phyloP scores from a whole-genome alignment of 2,888 invertebrate species.

The Calliphora vomitoria region DNA sequence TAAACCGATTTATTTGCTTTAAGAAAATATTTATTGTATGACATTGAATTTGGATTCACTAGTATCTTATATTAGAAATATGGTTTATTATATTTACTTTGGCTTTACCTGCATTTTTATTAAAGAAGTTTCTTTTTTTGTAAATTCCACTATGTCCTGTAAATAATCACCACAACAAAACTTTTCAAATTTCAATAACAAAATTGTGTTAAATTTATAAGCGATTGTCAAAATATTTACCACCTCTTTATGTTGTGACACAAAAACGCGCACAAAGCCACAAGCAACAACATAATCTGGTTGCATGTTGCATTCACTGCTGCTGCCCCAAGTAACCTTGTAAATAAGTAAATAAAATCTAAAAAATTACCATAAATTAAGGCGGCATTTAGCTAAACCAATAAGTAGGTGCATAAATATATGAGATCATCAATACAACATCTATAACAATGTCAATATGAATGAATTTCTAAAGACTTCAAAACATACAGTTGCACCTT shows the following conservation, averaged over 20 bases:
- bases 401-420: constrained; percentile 55
- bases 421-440: constrained; percentile 55
- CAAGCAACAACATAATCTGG: background rate
- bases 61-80: no score
- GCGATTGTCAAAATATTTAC: constrained; percentile 73
- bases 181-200: constrained; percentile 40
- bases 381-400: constrained; percentile 55
- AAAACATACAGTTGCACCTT: constrained; percentile 76
- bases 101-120: no score
- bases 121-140: background rate
- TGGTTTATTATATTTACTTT: no score
- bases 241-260: constrained; percentile 56
- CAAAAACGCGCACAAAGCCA: background rate
- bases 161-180: constrained; percentile 11
- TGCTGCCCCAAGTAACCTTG: constrained; percentile 56
- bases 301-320: background rate
- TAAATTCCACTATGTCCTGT: background rate
- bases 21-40: background rate
- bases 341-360: constrained; percentile 55
- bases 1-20: background rate
- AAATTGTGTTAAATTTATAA: constrained; percentile 40
- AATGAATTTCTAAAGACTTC: constrained; percentile 27
- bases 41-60: background rate
- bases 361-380: constrained; percentile 65
- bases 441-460: constrained; percentile 13